phyloP scores from a whole-genome alignment of 2,113 vertebrate genomes.

The Eulacestoma nigropectus region DNA sequence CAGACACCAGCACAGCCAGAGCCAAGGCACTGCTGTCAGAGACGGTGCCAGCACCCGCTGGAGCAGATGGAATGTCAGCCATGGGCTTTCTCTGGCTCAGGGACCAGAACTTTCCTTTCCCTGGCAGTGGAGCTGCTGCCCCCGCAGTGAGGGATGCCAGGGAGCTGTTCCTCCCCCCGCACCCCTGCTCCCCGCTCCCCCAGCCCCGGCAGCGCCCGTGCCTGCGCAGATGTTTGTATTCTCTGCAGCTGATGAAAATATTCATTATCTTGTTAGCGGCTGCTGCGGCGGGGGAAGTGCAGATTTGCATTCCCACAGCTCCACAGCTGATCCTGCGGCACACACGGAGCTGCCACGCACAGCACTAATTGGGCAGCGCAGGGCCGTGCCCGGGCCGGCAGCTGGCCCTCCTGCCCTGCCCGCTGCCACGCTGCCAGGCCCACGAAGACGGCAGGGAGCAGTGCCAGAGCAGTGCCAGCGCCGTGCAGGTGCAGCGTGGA shows the following conservation, averaged over 20 bases:
- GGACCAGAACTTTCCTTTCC: background rate
- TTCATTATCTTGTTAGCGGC: slow-evolving; percentile 81
- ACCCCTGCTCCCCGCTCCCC: background rate
- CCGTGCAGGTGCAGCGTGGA: accelerated
- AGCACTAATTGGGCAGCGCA: background rate
- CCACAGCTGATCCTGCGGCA: slow-evolving; percentile 59
- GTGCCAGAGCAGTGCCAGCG: accelerated
- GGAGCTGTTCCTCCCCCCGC: background rate
- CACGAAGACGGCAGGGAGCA: accelerated
- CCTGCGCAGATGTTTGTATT: slow-evolving; percentile 78
- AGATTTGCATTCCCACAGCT: slow-evolving; percentile 73
- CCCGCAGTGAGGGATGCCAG: accelerated
- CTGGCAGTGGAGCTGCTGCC: background rate
- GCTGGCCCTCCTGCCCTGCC: background rate
- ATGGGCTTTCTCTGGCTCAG: background rate
- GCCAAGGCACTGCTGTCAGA: background rate
- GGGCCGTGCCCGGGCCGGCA: background rate
- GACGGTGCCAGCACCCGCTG: accelerated
- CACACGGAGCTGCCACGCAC: slow-evolving; percentile 26
- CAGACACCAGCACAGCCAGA: background rate
- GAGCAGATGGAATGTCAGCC: background rate
- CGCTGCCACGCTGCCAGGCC: accelerated
- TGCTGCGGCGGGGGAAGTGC: slow-evolving; percentile 55
- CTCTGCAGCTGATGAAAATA: slow-evolving; percentile 77
- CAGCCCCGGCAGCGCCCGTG: slow-evolving; percentile 25